These are phyloP conservation scores for Trachythela sp. DNA, from an alignment of 64 coral and sea anemone species.

Conservation along the genomic window DNA sequence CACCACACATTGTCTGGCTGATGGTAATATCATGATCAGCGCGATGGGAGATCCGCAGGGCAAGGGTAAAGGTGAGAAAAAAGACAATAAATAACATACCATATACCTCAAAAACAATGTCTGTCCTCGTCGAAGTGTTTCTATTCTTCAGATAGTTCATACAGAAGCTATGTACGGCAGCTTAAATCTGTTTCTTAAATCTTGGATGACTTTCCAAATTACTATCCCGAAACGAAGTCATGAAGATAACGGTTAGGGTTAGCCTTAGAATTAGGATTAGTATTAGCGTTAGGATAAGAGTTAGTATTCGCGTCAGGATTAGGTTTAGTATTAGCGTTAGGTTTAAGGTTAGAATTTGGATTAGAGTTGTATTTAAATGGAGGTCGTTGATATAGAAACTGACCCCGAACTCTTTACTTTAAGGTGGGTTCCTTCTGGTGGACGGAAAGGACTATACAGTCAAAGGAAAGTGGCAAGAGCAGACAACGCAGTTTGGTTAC, in stretches of 20 bases:
- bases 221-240: no score
- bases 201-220: no score
- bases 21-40: constrained; percentile 85
- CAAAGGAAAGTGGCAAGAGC: constrained; percentile 78
- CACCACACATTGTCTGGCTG: constrained; percentile 82
- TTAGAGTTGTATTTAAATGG: not conserved
- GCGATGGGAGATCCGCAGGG: constrained; percentile 70
- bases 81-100: not conserved
- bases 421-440: constrained; percentile 81
- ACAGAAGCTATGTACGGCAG: no score
- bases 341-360: no score
- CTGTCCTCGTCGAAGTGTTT: not conserved
- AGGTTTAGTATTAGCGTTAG: no score
- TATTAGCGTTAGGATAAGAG: no score
- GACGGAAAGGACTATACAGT: constrained; percentile 84
- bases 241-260: not conserved
- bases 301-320: no score
- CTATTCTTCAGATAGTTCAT: no score
- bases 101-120: no score
- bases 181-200: no score
- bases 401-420: not conserved
- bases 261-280: no score
- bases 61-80: constrained; percentile 50
- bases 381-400: not conserved
- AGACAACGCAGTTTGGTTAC: constrained; percentile 62